Percentiles rank a stretch among this genome's conserved stretches.
Evolutionary conservation across 2,888 invertebrate genomes (phyloP).

Genomic region (Ctenicera cuprea): DNA sequence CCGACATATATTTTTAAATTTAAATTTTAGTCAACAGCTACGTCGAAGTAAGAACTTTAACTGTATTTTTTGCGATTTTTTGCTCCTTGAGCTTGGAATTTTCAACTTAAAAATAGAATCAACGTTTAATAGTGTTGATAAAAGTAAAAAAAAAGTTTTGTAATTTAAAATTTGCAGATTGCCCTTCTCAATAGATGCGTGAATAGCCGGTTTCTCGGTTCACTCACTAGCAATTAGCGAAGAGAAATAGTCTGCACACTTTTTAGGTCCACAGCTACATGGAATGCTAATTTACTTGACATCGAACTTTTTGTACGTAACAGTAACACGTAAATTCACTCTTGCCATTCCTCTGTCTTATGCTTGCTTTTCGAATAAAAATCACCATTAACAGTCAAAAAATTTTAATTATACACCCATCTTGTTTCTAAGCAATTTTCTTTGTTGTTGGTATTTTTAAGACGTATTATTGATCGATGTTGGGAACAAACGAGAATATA

Average conservation of each 20-base stretch:
- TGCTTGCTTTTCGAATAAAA: background rate
- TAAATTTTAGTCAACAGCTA: too few relatives aligned
- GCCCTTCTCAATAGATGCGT: slow-evolving; percentile 7
- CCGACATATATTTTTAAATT: too few relatives aligned
- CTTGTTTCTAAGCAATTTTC: background rate
- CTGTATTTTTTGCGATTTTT: background rate
- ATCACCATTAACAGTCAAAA: background rate
- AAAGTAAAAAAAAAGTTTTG: background rate
- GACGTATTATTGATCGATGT: background rate
- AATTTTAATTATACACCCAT: slow-evolving; percentile 11
- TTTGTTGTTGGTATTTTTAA: background rate
- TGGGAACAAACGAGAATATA: background rate
- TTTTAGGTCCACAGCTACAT: background rate
- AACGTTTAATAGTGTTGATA: background rate
- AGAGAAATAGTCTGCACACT: slow-evolving; percentile 8
- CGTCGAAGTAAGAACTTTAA: too few relatives aligned
- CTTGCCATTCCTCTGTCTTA: background rate
- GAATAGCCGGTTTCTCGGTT: slow-evolving; percentile 18
- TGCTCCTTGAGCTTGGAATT: background rate
- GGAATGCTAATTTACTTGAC: slow-evolving; percentile 22
- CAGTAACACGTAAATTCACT: slow-evolving; percentile 10
- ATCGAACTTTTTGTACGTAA: slow-evolving; percentile 2
- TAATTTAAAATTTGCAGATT: slow-evolving; percentile 1
- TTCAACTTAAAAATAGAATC: background rate
- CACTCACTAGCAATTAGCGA: slow-evolving; percentile 13